Conservation (phyloP, 2,113 vertebrate species). For the Festucalex cinctus region DNA sequence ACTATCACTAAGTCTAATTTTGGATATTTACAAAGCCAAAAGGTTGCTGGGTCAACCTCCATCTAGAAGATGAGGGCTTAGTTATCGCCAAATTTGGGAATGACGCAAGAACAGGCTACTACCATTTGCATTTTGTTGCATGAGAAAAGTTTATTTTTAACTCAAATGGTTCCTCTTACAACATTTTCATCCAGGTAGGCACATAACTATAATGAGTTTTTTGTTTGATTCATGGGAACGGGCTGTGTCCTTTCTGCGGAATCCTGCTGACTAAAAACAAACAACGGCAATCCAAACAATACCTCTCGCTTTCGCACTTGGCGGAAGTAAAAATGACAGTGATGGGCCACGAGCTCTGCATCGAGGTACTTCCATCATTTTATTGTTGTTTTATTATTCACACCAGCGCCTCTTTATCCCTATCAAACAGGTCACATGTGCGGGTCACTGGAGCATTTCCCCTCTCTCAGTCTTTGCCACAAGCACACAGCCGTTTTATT, state of each 20-base stretch:
- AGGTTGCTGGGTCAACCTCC: not conserved
- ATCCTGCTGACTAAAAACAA: not conserved
- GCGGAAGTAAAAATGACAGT: not conserved
- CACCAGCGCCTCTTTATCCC: constrained; percentile 45
- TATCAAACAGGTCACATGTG: constrained; percentile 53
- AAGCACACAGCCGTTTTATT: constrained; percentile 64
- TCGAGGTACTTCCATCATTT: constrained; percentile 33
- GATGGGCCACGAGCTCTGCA: constrained; percentile 15
- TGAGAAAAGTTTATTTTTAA: not conserved
- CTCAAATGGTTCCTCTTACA: not conserved
- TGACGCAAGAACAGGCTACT: not conserved
- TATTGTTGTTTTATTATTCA: constrained; percentile 43
- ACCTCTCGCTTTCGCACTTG: not conserved
- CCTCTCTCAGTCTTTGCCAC: constrained; percentile 53
- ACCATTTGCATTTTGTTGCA: not conserved
- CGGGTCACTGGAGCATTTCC: constrained; percentile 54
- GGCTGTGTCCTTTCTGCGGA: not conserved
- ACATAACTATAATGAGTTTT: not conserved
- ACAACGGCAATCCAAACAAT: not conserved
- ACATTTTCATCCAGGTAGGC: not conserved
- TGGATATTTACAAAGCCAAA: not conserved
- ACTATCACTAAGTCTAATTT: not conserved
- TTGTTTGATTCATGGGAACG: not conserved
- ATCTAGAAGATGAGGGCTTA: not conserved
- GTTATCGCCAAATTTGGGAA: not conserved